These are phyloP conservation scores for Tinea semifulvella DNA, from an alignment of 2,888 invertebrate species.

Conservation along the genomic window DNA sequence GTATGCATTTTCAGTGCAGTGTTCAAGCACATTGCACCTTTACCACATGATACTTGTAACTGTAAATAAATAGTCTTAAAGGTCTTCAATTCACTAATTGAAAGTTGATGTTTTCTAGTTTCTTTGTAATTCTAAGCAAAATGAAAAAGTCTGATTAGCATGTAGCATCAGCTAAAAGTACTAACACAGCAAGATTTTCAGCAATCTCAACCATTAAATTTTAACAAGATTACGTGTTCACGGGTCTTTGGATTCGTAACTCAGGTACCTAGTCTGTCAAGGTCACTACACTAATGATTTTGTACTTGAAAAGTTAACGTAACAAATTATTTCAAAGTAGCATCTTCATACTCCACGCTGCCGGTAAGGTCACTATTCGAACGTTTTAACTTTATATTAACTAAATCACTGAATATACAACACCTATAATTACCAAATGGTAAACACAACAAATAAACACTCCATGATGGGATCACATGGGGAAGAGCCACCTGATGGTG, in stretches of 20 bases:
- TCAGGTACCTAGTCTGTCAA: constrained; percentile 37
- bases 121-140: no score
- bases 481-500: constrained; percentile 43
- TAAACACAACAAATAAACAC: constrained; percentile 4
- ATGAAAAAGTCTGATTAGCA: no score
- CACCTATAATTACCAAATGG: constrained; percentile 20
- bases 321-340: constrained; percentile 28
- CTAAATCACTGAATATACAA: constrained; percentile 27
- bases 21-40: no score
- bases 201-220: constrained; percentile 49
- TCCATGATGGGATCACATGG: constrained; percentile 53
- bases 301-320: constrained; percentile 43
- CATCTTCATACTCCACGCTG: constrained; percentile 24
- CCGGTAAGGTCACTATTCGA: constrained; percentile 24
- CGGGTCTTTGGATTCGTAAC: constrained; percentile 43
- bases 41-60: no score
- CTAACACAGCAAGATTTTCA: no score
- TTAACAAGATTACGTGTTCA: constrained; percentile 43
- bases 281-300: constrained; percentile 47
- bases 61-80: constrained; percentile 18
- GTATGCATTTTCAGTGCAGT: no score
- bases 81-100: no score
- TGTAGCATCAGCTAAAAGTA: no score
- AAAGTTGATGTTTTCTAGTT: no score
- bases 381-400: constrained; percentile 20